Conservation (phyloP, 1,140 invertebrate genomes). For the Probaryconus sp. region DNA sequence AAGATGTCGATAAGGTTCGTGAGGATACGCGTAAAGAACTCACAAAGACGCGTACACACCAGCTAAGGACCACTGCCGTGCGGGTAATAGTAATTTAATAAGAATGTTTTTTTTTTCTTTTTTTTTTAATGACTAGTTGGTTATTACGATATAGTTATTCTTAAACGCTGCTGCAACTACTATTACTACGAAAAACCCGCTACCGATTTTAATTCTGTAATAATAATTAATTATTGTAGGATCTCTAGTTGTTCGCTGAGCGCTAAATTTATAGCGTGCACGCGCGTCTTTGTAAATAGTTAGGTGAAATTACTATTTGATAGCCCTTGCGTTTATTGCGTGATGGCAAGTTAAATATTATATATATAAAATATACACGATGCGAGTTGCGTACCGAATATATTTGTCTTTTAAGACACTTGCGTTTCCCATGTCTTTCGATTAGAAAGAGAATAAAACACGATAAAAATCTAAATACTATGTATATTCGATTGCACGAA, state of each 20-base stretch:
- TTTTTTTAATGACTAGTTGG: conserved; percentile 58
- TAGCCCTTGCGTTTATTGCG: conserved; percentile 44
- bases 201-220: conserved; percentile 59
- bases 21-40: conserved; percentile 47
- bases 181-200: conserved; percentile 50
- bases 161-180: conserved; percentile 52
- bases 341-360: conserved; percentile 12
- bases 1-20: conserved; percentile 10
- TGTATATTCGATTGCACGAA: conserved; percentile 51
- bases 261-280: conserved; percentile 27
- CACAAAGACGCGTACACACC: conserved; percentile 68
- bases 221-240: conserved; percentile 59
- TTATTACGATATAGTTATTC: conserved; percentile 49
- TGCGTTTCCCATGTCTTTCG: conserved; percentile 45
- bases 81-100: conserved; percentile 74
- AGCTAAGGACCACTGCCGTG: conserved; percentile 77
- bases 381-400: conserved; percentile 15
- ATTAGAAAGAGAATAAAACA: conserved; percentile 34
- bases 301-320: conserved; percentile 28
- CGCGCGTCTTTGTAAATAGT: conserved; percentile 48
- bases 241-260: conserved; percentile 40
- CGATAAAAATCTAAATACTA: conserved; percentile 46
- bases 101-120: too few relatives aligned
- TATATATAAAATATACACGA: too few relatives aligned
- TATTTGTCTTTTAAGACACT: conserved; percentile 43